A percentile compares a stretch with the other conserved stretches of the same genome.
Evolutionary conservation across 2,113 vertebrate species (phyloP).

Genomic region (Pithys albifrons): DNA sequence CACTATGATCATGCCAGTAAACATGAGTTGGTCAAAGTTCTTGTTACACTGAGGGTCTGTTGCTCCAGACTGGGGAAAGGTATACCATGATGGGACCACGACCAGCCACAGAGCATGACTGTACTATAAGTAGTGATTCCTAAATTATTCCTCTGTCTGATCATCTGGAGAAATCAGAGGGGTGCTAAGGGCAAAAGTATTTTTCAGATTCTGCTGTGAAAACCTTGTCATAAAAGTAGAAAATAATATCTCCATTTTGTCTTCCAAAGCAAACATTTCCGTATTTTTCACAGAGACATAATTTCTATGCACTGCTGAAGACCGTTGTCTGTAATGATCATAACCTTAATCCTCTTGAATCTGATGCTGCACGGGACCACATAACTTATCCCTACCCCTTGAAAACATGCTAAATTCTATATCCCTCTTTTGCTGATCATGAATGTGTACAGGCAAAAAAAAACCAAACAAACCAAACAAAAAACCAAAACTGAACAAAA

Average conservation of each 20-base stretch:
- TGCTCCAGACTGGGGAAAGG: background rate
- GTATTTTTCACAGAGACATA: background rate
- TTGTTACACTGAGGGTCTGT: background rate
- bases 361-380: background rate
- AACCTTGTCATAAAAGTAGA: background rate
- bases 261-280: background rate
- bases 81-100: accelerated
- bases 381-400: background rate
- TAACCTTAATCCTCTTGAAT: background rate
- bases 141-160: background rate
- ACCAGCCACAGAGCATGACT: background rate
- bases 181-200: accelerated
- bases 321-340: background rate
- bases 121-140: background rate
- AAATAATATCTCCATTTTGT: background rate
- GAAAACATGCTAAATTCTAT: background rate
- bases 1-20: background rate
- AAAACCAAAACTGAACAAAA: too few relatives aligned
- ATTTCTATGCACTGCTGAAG: background rate
- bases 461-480: background rate
- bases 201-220: background rate
- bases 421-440: background rate
- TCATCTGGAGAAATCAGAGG: background rate
- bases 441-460: background rate
- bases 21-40: background rate